Base-by-base conservation (phyloP, 2,113 vertebrate genomes). In the Apeltes quadracus region DNA sequence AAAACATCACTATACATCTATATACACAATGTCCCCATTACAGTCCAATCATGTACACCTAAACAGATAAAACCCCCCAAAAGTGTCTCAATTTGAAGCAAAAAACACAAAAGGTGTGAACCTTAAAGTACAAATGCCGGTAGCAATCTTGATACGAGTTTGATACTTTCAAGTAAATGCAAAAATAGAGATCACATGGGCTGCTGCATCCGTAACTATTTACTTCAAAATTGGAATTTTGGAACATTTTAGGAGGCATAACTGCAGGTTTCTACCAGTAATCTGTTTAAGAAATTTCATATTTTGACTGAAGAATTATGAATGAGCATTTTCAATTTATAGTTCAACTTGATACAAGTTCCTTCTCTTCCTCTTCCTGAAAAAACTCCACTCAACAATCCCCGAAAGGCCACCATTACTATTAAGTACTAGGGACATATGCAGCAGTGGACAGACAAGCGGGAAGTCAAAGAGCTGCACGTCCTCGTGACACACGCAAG, bases 1-100 rank as follows among this genome's bases (percentile, higher is more conserved):
- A 78, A 87, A 85, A 82, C 85, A 50, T 72, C n/a, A 22, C 76
- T 91, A 82, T 90, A 92, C 86, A 92, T 72, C 58, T 90, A 89
- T 92, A 83, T 89, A 93, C 90, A 93, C 90, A 92, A 76, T 69
- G 56, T 81, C 84, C 70, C 66, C 29, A 59, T 12, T 64, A 61
- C 32, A 66, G 53, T 22, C 62, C 55, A 62, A 15, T 77, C 58
- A 80, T 85, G 63, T 81, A 89, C 76, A 76, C 58, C 76, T 44
- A 80, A 72, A 64, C 14, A 48, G 41, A 16, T 58, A 75, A 78
- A 83, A 82, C 43, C 38, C 15, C 61, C 15, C 53, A 11, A 64
- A 18, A 18, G 0, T 23, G 57, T 54, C 29, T 29, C 36, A 58
- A 74, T 72, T n/a, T 56, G 27, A 75, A 66, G 54, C 15, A 29